Conservation (phyloP, 2,113 vertebrate species). For the Cephalophus harveyi region DNA sequence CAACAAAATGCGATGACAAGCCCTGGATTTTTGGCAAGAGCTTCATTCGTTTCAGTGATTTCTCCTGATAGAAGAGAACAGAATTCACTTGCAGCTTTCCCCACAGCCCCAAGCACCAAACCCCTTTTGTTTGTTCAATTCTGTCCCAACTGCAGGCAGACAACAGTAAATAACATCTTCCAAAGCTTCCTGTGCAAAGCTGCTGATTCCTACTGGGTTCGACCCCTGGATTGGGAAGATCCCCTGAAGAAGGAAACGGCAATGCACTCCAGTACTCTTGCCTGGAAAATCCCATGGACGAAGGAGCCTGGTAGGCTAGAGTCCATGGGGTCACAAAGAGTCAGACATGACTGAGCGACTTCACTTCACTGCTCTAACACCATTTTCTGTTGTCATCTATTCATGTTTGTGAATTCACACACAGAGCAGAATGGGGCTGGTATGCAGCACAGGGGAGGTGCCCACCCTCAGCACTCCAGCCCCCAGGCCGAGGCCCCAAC, state of each 20-base stretch:
- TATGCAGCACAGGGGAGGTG: neutral
- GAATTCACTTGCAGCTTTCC: neutral
- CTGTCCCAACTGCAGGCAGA: neutral
- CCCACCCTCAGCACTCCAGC: neutral
- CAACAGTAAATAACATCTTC: neutral
- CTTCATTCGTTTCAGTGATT: neutral
- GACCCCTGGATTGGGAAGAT: too few species aligned
- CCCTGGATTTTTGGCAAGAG: neutral
- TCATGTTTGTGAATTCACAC: neutral
- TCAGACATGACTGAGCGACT: too few species aligned
- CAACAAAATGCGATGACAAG: neutral
- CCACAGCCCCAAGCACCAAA: neutral
- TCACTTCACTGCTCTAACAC: neutral
- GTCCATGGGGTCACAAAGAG: too few species aligned
- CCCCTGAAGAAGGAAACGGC: too few species aligned
- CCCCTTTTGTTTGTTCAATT: neutral
- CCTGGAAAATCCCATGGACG: too few species aligned
- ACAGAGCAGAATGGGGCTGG: neutral
- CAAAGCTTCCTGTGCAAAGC: neutral
- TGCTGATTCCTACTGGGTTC: neutral
- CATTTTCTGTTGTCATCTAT: neutral
- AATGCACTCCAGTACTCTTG: too few species aligned
- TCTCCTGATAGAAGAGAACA: neutral
- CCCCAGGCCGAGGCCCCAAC: neutral
- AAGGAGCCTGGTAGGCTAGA: too few species aligned